Evolutionary conservation across 2,888 invertebrate species (phyloP).

Genomic region (Oxycera nigricornis): DNA sequence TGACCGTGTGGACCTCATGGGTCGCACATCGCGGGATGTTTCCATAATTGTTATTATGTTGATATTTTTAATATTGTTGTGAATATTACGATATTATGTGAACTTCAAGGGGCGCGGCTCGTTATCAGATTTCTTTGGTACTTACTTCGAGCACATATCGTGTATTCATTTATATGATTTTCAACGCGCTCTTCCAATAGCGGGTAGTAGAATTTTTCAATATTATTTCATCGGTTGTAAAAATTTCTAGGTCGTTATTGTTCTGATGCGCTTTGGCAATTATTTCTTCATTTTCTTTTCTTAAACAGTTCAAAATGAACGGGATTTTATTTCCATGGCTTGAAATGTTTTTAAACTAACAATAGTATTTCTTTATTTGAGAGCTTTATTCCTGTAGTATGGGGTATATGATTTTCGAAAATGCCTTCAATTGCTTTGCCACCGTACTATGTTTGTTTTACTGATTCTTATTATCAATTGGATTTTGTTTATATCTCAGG

Average conservation of each 20-base stretch:
- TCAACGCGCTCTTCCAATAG: background rate
- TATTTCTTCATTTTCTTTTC: constrained; percentile 4
- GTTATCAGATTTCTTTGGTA: constrained; percentile 26
- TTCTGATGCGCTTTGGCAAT: constrained; percentile 13
- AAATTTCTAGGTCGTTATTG: background rate
- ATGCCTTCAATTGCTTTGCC: constrained; percentile 9
- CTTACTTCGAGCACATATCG: constrained; percentile 14
- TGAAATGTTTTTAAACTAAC: background rate
- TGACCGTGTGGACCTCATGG: no score
- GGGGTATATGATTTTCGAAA: constrained; percentile 17
- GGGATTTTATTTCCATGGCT: background rate
- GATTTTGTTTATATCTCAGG: background rate
- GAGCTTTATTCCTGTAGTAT: constrained; percentile 20
- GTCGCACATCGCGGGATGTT: no score
- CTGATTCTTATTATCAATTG: constrained; percentile 13
- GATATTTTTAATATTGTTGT: no score
- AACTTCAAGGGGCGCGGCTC: no score
- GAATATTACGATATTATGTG: no score
- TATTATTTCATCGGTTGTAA: background rate
- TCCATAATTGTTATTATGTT: no score
- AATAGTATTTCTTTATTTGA: constrained; percentile 6
- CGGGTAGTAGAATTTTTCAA: constrained; percentile 10
- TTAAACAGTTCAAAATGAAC: background rate
- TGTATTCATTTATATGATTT: constrained; percentile 19
- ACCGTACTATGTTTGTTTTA: background rate